These are phyloP conservation scores for Aphelenchoides avenae DNA, from an alignment of 1,140 invertebrate genomes.

Conservation along the genomic window DNA sequence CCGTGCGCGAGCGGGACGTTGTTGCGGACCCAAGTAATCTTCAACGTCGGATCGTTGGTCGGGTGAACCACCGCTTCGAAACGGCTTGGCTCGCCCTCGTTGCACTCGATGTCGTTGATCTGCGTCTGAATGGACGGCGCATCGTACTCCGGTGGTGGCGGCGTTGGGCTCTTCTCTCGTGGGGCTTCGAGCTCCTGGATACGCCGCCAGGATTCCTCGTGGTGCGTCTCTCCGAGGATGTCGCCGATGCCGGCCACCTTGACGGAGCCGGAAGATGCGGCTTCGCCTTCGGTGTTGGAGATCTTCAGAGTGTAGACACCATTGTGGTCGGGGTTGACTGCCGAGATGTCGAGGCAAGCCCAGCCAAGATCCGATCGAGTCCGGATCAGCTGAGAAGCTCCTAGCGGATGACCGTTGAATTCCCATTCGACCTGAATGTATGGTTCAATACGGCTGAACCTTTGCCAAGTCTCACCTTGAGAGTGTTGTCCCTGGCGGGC, in stretches of 20 bases:
- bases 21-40: slow-evolving; percentile 94
- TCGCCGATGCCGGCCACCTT: slow-evolving; percentile 68
- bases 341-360: slow-evolving; percentile 52
- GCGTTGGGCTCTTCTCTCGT: slow-evolving; percentile 33
- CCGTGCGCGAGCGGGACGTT: slow-evolving; percentile 68
- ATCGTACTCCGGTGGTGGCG: slow-evolving; percentile 51
- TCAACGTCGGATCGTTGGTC: slow-evolving; percentile 87
- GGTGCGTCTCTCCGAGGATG: slow-evolving; percentile 52
- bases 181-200: slow-evolving; percentile 57
- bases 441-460: not conserved
- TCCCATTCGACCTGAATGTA: slow-evolving; percentile 31
- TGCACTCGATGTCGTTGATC: slow-evolving; percentile 51
- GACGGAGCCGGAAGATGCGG: slow-evolving; percentile 69
- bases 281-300: slow-evolving; percentile 60
- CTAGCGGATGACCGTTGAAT: slow-evolving; percentile 53
- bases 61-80: slow-evolving; percentile 64
- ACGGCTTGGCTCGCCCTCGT: slow-evolving; percentile 48
- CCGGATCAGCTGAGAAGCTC: slow-evolving; percentile 50
- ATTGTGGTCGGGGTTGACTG: slow-evolving; percentile 53
- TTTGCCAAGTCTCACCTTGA: slow-evolving; percentile 6
- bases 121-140: slow-evolving; percentile 46
- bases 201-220: slow-evolving; percentile 53
- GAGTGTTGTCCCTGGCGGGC: slow-evolving; percentile 63
- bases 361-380: slow-evolving; percentile 54
- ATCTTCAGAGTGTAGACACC: slow-evolving; percentile 59